These are phyloP conservation scores for Aphyosemion australe DNA, from an alignment of 2,113 vertebrate species.

Conservation along the genomic window DNA sequence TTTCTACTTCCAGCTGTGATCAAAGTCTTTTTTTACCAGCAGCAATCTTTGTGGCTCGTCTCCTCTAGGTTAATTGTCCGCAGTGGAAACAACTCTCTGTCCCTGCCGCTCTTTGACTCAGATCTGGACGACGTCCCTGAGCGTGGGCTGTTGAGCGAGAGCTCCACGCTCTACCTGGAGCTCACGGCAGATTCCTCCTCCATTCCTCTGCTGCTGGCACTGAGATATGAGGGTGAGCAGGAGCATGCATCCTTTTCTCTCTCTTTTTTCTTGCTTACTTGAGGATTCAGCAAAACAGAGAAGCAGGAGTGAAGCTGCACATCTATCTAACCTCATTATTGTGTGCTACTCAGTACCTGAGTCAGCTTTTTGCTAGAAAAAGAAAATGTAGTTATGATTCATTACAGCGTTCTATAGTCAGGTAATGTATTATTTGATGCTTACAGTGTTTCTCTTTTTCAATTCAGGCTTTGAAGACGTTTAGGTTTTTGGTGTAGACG, in stretches of 20 bases:
- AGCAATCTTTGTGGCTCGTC: background rate
- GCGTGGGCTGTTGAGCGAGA: constrained; percentile 88
- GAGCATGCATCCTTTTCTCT: background rate
- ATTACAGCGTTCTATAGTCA: constrained; percentile 1
- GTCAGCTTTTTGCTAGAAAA: constrained; percentile 11
- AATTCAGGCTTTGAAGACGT: too few species aligned
- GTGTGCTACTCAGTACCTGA: background rate
- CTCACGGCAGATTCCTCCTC: constrained; percentile 87
- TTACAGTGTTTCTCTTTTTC: constrained; percentile 6
- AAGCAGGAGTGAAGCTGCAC: background rate
- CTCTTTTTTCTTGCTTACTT: background rate
- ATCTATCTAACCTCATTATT: constrained; percentile 5
- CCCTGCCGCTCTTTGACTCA: constrained; percentile 86
- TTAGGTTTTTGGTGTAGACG: too few species aligned
- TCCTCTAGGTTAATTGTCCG: constrained; percentile 85
- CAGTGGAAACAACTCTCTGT: constrained; percentile 84
- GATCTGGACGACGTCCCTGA: constrained; percentile 92
- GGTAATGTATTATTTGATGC: constrained; percentile 2
- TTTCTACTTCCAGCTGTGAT: constrained; percentile 1
- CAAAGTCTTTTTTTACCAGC: background rate
- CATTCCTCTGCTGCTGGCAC: constrained; percentile 86
- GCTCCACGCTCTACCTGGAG: constrained; percentile 86
- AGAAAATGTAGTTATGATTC: background rate
- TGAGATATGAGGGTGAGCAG: constrained; percentile 89
- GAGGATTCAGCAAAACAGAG: constrained; percentile 27